Evolutionary conservation across 2,888 invertebrate species (phyloP).

Genomic region (Eupithecia abbreviata): DNA sequence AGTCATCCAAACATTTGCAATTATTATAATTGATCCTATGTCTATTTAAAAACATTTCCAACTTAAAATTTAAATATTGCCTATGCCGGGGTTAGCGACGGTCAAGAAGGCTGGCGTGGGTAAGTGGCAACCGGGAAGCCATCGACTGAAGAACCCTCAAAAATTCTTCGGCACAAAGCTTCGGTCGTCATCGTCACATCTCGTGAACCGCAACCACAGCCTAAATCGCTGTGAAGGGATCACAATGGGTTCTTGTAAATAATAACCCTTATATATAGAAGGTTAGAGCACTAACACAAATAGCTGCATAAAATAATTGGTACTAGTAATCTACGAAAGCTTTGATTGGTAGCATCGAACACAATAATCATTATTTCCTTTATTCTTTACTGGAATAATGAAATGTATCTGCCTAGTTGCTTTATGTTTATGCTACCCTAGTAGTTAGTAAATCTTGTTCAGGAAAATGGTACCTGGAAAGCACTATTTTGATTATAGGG

Average conservation of each 20-base stretch:
- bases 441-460: no score
- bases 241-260: conserved; percentile 8
- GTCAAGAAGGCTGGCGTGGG: conserved; percentile 71
- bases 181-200: conserved; percentile 39
- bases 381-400: no score
- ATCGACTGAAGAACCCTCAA: conserved; percentile 74
- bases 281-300: not conserved
- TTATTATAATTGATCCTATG: not conserved
- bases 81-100: conserved; percentile 37
- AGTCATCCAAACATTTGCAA: not conserved
- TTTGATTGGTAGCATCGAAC: no score
- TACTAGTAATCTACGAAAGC: not conserved
- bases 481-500: no score
- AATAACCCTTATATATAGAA: not conserved
- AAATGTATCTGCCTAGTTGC: no score
- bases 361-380: no score
- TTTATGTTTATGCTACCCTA: no score
- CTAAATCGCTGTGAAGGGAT: conserved; percentile 4
- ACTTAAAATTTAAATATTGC: conserved; percentile 27
- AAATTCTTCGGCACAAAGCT: conserved; percentile 72
- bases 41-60: not conserved
- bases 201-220: conserved; percentile 32
- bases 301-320: not conserved
- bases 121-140: conserved; percentile 69
- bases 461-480: no score